Conservation (phyloP, 2,113 vertebrate species). For the Lagopus muta region DNA sequence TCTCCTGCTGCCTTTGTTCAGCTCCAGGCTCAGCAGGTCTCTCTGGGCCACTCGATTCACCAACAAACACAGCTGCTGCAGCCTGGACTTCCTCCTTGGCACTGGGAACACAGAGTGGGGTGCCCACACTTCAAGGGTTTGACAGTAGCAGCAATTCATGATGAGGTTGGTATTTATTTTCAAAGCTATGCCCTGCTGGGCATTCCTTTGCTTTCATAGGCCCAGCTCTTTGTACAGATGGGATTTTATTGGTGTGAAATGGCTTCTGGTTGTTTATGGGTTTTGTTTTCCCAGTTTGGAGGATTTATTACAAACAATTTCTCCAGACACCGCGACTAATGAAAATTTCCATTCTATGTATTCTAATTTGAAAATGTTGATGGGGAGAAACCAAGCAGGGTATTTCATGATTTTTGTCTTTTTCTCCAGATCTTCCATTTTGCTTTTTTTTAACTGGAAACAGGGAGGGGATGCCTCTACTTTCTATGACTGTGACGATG, state of each 20-base stretch:
- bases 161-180: background rate
- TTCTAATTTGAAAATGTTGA: background rate
- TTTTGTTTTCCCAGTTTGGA: background rate
- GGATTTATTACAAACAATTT: background rate
- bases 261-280: background rate
- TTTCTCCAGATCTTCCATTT: background rate
- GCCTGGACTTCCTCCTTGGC: background rate
- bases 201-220: background rate
- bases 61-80: background rate
- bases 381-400: background rate
- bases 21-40: background rate
- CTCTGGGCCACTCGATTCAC: background rate
- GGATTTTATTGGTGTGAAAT: background rate
- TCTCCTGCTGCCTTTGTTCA: background rate
- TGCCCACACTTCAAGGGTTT: background rate
- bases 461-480: background rate
- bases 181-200: background rate
- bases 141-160: background rate
- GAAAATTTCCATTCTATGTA: background rate
- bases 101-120: rapidly evolving
- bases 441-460: background rate
- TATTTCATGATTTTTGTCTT: background rate
- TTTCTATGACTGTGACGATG: background rate
- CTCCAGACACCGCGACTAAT: background rate
- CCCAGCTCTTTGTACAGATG: background rate